These are phyloP conservation scores for Prenolepis imparis DNA, from an alignment of 2,888 invertebrate species.

Conservation along the genomic window DNA sequence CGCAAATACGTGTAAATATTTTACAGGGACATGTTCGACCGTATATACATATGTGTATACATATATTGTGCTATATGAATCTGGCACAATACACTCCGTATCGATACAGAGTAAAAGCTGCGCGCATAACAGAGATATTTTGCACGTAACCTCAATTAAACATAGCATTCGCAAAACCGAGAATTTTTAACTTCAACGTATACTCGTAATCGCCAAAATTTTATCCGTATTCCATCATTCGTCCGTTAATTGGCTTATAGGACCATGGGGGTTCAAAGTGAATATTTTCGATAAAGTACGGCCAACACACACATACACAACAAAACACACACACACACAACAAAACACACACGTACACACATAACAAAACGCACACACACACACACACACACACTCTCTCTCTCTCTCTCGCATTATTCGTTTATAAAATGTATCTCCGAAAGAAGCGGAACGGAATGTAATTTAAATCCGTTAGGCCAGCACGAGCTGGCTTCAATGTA, in stretches of 20 bases:
- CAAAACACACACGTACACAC: no score
- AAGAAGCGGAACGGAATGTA: constrained; percentile 52
- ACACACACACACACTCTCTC: no score
- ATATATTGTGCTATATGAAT: constrained; percentile 27
- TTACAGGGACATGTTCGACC: constrained; percentile 44
- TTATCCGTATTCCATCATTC: constrained; percentile 64
- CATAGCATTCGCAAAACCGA: constrained; percentile 54
- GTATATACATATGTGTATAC: neutral
- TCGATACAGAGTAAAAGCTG: constrained; percentile 53
- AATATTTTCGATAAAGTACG: constrained; percentile 71
- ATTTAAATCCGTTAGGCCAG: constrained; percentile 45
- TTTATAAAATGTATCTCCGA: constrained; percentile 62
- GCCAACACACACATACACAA: constrained; percentile 3
- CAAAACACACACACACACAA: no score
- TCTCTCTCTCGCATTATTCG: constrained; percentile 42
- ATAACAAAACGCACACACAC: no score
- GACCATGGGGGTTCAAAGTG: constrained; percentile 63
- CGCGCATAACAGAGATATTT: constrained; percentile 61
- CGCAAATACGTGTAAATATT: constrained; percentile 56
- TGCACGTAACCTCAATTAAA: constrained; percentile 61
- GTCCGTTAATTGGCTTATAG: constrained; percentile 66
- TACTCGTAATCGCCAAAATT: constrained; percentile 66
- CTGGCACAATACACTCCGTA: constrained; percentile 56
- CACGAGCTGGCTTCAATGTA: constrained; percentile 19
- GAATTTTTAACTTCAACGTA: constrained; percentile 60